Percentiles rank a stretch among this genome's conserved stretches.
phyloP scores from a whole-genome alignment of 2,888 invertebrate species.

The Calliphora vomitoria region DNA sequence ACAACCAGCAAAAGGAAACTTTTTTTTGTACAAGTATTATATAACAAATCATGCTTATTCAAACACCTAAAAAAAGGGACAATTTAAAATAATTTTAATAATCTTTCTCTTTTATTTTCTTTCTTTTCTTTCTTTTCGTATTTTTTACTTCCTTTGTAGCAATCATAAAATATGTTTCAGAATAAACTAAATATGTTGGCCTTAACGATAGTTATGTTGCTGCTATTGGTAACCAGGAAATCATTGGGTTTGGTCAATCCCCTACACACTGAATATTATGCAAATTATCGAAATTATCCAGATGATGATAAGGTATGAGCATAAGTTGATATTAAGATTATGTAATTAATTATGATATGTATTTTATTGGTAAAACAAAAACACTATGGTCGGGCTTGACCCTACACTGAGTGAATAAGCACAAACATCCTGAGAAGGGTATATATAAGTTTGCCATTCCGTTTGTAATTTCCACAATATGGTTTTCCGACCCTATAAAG shows the following conservation, averaged over 20 bases:
- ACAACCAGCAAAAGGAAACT: neutral
- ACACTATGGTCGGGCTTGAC: no score
- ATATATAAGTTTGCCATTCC: no score
- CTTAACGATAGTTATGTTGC: slow-evolving; percentile 40
- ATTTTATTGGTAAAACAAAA: no score
- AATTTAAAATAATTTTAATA: slow-evolving; percentile 28
- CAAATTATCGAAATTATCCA: slow-evolving; percentile 81
- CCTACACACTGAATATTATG: slow-evolving; percentile 80
- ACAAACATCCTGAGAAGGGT: no score
- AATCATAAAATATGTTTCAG: slow-evolving; percentile 78
- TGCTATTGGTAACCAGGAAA: slow-evolving; percentile 59
- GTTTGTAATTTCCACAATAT: no score
- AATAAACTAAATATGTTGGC: slow-evolving; percentile 6
- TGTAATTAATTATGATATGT: neutral
- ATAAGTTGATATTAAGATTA: neutral
- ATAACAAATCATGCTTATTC: slow-evolving; percentile 13
- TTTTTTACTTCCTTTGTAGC: slow-evolving; percentile 23
- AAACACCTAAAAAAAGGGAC: slow-evolving; percentile 47
- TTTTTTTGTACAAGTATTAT: slow-evolving; percentile 37
- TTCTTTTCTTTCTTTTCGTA: neutral
- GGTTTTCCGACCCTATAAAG: no score
- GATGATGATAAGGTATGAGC: slow-evolving; percentile 79
- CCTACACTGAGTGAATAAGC: no score
- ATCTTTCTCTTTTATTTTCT: slow-evolving; percentile 51
- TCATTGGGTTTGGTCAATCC: slow-evolving; percentile 68